Conservation (phyloP, 2,113 vertebrate species). For the zebrafish (Danio rerio) region GRCz12tu NC_133198.1:5382501-5383000, state of each 20-base stretch:
- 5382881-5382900: constrained; percentile 74
- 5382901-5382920: constrained; percentile 72
- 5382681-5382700: constrained; percentile 33
- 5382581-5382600: not conserved
- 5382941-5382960: constrained; percentile 61
- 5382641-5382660: constrained; percentile 20
- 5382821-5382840: constrained; percentile 3
- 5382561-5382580: not conserved
- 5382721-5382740: constrained; percentile 43
- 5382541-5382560: not conserved
- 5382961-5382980: constrained; percentile 40
- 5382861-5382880: constrained; percentile 76
- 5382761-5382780: constrained; percentile 77
- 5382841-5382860: constrained; percentile 65
- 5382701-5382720: constrained; percentile 30
- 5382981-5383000: constrained; percentile 24
- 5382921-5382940: constrained; percentile 76
- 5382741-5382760: constrained; percentile 49
- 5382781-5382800: constrained; percentile 51
- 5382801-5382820: constrained; percentile 30
- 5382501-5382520: not conserved
- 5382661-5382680: constrained; percentile 17
- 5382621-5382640: not conserved
- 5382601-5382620: not conserved
- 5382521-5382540: not conserved